Percentiles rank a stretch among this genome's conserved stretches.
phyloP scores from a whole-genome alignment of 2,113 vertebrate genomes.

The Lophotis ruficrista region DNA sequence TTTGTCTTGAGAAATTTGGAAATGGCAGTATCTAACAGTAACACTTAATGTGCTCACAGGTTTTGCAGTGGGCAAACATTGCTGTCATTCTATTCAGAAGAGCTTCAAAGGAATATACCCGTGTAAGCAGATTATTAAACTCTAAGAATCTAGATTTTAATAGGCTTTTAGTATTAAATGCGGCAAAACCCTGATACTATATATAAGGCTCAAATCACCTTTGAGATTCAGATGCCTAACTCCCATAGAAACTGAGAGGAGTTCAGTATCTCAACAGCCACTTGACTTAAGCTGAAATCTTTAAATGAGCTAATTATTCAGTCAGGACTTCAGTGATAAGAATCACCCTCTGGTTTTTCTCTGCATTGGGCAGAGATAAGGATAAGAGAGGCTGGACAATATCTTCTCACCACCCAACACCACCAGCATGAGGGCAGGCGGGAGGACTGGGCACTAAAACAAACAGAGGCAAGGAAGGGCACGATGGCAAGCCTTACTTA shows the following conservation, averaged over 20 bases:
- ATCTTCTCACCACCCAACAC: background rate
- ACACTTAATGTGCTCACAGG: background rate
- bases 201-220: background rate
- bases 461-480: background rate
- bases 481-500: accelerated
- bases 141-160: constrained; percentile 49
- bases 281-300: background rate
- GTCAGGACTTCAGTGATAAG: background rate
- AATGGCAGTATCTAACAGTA: background rate
- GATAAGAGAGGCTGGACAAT: background rate
- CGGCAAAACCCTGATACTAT: background rate
- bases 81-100: background rate
- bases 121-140: constrained; percentile 43
- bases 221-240: background rate
- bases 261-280: background rate
- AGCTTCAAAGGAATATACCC: constrained; percentile 33
- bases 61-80: constrained; percentile 8
- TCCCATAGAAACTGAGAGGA: background rate
- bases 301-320: constrained; percentile 20
- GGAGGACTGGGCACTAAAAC: background rate
- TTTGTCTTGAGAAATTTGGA: background rate
- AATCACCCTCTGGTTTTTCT: background rate
- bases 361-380: background rate
- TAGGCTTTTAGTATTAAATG: constrained; percentile 53
- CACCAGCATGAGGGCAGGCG: background rate